A percentile compares a stretch with the other conserved stretches of the same genome.
These are phyloP conservation scores for Philopotamus ludificatus DNA, from an alignment of 1,140 invertebrate species.

Conservation along the genomic window DNA sequence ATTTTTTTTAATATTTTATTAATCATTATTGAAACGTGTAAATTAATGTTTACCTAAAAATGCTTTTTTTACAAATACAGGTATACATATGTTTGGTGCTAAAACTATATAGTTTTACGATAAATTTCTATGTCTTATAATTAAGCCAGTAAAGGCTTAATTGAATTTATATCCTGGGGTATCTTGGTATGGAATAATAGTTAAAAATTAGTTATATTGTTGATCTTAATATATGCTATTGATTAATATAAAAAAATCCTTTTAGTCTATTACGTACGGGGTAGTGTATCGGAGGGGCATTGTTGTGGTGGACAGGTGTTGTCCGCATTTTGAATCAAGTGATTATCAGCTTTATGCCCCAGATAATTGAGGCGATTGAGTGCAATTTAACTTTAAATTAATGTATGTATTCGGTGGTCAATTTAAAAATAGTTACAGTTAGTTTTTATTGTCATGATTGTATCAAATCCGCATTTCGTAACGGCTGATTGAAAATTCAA, in stretches of 20 bases:
- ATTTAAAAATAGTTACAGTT: too few relatives aligned
- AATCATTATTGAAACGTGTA: neutral
- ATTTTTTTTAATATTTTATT: constrained; percentile 2
- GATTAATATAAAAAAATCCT: neutral
- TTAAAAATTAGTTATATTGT: constrained; percentile 37
- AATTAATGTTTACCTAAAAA: neutral
- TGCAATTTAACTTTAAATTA: constrained; percentile 34
- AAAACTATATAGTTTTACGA: constrained; percentile 41
- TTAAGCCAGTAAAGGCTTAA: constrained; percentile 35
- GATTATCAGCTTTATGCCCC: constrained; percentile 29
- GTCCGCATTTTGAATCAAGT: constrained; percentile 28
- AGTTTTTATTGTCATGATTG: too few relatives aligned
- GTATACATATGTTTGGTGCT: constrained; percentile 43
- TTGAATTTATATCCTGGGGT: constrained; percentile 30
- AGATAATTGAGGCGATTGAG: constrained; percentile 18
- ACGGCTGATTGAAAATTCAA: too few relatives aligned
- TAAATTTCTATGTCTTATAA: constrained; percentile 39
- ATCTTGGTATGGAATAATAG: constrained; percentile 33
- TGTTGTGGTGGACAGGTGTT: too few relatives aligned
- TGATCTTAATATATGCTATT: constrained; percentile 30
- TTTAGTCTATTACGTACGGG: too few relatives aligned
- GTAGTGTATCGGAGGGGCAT: too few relatives aligned
- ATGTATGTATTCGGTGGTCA: constrained; percentile 20
- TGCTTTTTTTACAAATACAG: constrained; percentile 36
- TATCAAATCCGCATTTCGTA: too few relatives aligned